phyloP scores from a whole-genome alignment of 2,888 invertebrate species.

The Melieria crassipennis region DNA sequence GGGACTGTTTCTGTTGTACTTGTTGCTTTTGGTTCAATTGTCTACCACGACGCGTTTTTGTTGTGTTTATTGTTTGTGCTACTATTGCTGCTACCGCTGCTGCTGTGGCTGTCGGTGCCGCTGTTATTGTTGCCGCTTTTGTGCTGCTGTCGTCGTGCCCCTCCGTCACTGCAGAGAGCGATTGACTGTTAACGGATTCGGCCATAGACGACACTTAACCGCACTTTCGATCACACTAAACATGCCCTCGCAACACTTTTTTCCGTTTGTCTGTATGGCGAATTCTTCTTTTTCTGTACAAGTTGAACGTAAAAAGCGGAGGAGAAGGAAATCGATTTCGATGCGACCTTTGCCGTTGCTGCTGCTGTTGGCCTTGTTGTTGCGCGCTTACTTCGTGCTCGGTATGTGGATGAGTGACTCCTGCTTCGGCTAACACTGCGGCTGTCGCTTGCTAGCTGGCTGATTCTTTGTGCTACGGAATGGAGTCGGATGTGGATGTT shows the following conservation, averaged over 20 bases:
- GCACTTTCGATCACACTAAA: slow-evolving; percentile 69
- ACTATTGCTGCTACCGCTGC: slow-evolving; percentile 44
- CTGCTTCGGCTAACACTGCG: not conserved
- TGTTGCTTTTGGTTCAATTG: slow-evolving; percentile 33
- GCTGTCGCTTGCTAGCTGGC: not conserved
- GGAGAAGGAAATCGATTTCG: slow-evolving; percentile 5
- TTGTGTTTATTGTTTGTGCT: slow-evolving; percentile 38
- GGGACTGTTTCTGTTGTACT: slow-evolving; percentile 36
- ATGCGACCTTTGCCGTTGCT: not conserved
- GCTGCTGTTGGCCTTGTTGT: slow-evolving; percentile 16
- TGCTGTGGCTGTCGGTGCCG: slow-evolving; percentile 41
- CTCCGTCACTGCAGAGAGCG: slow-evolving; percentile 79
- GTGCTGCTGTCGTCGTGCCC: slow-evolving; percentile 65
- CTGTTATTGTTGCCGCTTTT: slow-evolving; percentile 44
- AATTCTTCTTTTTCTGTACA: slow-evolving; percentile 30
- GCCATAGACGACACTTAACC: slow-evolving; percentile 90
- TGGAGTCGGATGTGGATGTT: not conserved
- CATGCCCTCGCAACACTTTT: slow-evolving; percentile 61
- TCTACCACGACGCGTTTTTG: slow-evolving; percentile 40
- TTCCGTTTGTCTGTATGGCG: slow-evolving; percentile 37
- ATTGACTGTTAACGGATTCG: slow-evolving; percentile 85
- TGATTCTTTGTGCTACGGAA: not conserved
- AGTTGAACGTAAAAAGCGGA: slow-evolving; percentile 26
- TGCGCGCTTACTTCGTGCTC: slow-evolving; percentile 8
- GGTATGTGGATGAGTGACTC: not conserved